phyloP scores from a whole-genome alignment of 2,797 vertebrate species.

The Bradypus variegatus region DNA sequence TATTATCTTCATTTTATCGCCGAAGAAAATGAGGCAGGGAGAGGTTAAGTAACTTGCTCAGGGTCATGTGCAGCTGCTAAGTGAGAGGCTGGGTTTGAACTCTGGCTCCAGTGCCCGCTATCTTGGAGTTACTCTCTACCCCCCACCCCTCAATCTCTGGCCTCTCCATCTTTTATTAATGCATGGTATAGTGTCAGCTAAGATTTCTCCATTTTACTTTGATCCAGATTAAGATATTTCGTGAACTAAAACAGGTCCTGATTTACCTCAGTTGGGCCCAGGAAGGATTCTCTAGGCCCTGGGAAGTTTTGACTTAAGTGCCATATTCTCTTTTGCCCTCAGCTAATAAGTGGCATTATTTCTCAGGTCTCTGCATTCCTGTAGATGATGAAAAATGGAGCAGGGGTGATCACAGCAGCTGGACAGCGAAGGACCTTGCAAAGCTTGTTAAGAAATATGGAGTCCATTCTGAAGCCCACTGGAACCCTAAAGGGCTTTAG shows the following conservation, averaged over 20 bases:
- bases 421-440: not conserved
- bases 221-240: not conserved
- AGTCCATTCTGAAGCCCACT: not conserved
- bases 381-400: not conserved
- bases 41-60: not conserved
- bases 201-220: not conserved
- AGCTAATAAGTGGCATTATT: not conserved
- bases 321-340: not conserved
- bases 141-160: not conserved
- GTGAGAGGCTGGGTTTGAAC: not conserved
- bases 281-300: not conserved
- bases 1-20: not conserved
- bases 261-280: not conserved
- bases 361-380: not conserved
- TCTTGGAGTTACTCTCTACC: not conserved
- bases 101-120: not conserved
- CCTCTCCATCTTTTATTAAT: not conserved
- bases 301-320: conserved; percentile 2
- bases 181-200: not conserved
- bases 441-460: not conserved
- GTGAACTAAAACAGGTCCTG: not conserved
- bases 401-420: not conserved
- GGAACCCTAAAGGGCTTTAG: not conserved
- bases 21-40: not conserved
- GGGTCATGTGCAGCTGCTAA: not conserved